Base-by-base conservation (phyloP, 2,113 vertebrate species). In the Upupa epops region DNA sequence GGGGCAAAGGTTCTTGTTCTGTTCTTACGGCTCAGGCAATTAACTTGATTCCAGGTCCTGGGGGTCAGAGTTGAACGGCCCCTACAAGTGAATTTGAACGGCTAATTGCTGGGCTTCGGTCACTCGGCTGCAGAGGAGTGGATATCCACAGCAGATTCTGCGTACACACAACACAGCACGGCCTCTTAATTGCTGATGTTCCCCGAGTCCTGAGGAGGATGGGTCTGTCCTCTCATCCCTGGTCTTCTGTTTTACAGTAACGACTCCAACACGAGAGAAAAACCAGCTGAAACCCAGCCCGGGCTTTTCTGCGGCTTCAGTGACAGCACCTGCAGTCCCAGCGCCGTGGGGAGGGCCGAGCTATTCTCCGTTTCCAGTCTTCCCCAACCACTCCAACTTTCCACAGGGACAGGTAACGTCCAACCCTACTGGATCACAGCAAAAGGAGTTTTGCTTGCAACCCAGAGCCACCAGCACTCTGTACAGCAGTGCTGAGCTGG, bases 331-430 rank as follows among this genome's bases (percentile, higher is more conserved):
- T 6, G 37, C 88, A 70, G 95, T 89, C 34, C 97, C 96, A 71
- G 89, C 96, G 1, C 40, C 63, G 61, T 89, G 94, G 96, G 88
- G 95, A 52, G 97, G 84, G 16, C 46, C 94, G 56, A 97, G 91
- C 76, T 94, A 95, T 21, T 73, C 87, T 29, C 86, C 87, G 3
- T 60, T 69, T 2, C 78, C 89, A 1, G 6, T 85, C 46, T 87
- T 96, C 52, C 40, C 95, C 32, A 97, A 58, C 48, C 86, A 89
- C 18, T 88, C 92, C 1, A 75, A 60, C 61, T 88, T 95, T 4
- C 83, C 92, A 5, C 93, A 94, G 29, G 94, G 96, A 8, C 96
- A 97, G 97, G 97, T 97, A 96, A 96, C 3, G 5, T 8, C 34
- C 16, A 46, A 46, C 14, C 14, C n/a, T n/a, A n/a, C n/a, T n/a